Conservation (phyloP, 2,888 invertebrate species). For the Athetis lepigone region DNA sequence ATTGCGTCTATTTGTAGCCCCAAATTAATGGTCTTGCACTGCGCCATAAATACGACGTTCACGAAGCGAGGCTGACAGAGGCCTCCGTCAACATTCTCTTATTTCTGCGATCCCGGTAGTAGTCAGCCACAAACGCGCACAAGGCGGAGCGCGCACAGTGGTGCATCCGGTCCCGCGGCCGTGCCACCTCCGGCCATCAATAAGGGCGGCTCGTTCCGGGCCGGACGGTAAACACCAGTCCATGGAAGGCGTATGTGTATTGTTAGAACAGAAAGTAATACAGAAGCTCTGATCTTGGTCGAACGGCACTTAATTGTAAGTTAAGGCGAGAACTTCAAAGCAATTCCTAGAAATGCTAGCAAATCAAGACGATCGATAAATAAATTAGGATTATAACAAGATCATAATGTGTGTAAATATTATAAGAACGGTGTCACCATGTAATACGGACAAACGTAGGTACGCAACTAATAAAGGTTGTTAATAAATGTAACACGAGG, state of each 20-base stretch:
- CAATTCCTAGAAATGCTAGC: neutral
- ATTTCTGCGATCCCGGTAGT: slow-evolving; percentile 57
- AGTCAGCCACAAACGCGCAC: slow-evolving; percentile 59
- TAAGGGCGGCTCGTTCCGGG: slow-evolving; percentile 61
- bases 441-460: too few relatives aligned
- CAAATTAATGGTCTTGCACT: neutral
- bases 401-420: neutral
- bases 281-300: slow-evolving; percentile 16
- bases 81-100: slow-evolving; percentile 50
- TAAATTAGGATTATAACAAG: neutral
- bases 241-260: slow-evolving; percentile 29
- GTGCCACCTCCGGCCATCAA: slow-evolving; percentile 66
- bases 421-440: too few relatives aligned
- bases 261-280: slow-evolving; percentile 1
- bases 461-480: too few relatives aligned
- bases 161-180: slow-evolving; percentile 59
- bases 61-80: slow-evolving; percentile 26
- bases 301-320: neutral
- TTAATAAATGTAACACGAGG: too few relatives aligned
- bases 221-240: slow-evolving; percentile 57
- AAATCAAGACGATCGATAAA: neutral
- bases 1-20: neutral
- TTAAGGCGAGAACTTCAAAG: neutral
- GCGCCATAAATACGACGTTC: neutral
- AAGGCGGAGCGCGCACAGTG: slow-evolving; percentile 58